Evolutionary conservation across 2,797 vertebrate species (phyloP).

Genomic region (Megalops cyprinoides): DNA sequence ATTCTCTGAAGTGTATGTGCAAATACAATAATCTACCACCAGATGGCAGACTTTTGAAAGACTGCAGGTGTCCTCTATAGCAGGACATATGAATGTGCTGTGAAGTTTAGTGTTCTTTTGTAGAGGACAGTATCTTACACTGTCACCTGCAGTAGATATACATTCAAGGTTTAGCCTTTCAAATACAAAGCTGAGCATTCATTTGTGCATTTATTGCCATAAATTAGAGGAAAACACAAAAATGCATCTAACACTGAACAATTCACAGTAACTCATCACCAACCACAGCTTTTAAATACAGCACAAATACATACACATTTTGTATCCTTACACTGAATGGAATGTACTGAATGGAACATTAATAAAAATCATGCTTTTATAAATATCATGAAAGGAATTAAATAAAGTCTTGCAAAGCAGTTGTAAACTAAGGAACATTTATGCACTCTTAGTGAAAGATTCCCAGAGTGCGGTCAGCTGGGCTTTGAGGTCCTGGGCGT

Average conservation of each 20-base stretch:
- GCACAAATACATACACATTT: not conserved
- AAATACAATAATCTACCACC: not conserved
- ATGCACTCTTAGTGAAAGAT: slow-evolving; percentile 56
- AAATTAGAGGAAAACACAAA: not conserved
- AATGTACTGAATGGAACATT: not conserved
- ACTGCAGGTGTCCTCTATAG: not conserved
- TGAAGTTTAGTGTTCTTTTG: too few species aligned
- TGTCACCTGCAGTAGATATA: not conserved
- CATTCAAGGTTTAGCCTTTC: not conserved
- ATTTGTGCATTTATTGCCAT: not conserved
- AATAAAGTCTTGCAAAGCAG: not conserved
- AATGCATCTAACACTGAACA: not conserved
- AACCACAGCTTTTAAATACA: not conserved
- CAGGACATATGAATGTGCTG: not conserved
- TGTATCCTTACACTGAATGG: not conserved
- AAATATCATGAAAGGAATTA: not conserved
- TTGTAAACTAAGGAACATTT: not conserved
- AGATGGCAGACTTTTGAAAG: not conserved
- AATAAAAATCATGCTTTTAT: not conserved
- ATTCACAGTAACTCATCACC: not conserved
- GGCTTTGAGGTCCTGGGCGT: slow-evolving; percentile 56
- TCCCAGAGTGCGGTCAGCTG: slow-evolving; percentile 60
- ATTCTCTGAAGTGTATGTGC: too few species aligned
- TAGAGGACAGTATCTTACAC: too few species aligned
- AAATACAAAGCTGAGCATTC: not conserved